phyloP scores from a whole-genome alignment of 2,888 invertebrate species.

The Phalangium opilio region DNA sequence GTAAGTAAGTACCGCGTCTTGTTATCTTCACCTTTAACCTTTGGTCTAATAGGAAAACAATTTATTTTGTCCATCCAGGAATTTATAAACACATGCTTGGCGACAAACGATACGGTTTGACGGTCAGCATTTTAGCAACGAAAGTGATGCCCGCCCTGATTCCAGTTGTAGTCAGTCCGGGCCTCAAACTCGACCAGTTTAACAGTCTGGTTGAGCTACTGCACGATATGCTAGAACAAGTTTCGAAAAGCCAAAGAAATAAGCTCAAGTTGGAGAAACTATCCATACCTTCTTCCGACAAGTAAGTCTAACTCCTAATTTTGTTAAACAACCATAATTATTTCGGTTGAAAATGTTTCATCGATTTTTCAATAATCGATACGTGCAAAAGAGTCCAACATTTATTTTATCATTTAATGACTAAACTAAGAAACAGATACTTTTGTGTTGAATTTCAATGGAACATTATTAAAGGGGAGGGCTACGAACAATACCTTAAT shows the following conservation, averaged over 20 bases:
- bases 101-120: slow-evolving; percentile 78
- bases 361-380: no score
- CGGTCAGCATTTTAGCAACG: slow-evolving; percentile 79
- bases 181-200: slow-evolving; percentile 53
- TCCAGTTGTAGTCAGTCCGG: slow-evolving; percentile 81
- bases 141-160: slow-evolving; percentile 81
- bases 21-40: neutral
- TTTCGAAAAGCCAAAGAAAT: slow-evolving; percentile 59
- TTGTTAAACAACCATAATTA: no score
- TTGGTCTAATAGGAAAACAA: neutral
- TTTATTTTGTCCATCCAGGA: slow-evolving; percentile 39
- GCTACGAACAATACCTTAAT: no score
- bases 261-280: slow-evolving; percentile 72
- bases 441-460: no score
- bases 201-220: slow-evolving; percentile 61
- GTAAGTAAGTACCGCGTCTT: slow-evolving; percentile 60
- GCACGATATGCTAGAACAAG: slow-evolving; percentile 63
- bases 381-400: no score
- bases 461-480: no score
- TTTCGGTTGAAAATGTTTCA: no score
- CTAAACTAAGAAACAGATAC: no score
- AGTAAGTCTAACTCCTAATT: no score
- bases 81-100: slow-evolving; percentile 78
- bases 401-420: no score
- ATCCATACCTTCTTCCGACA: slow-evolving; percentile 37